A percentile compares a stretch with the other conserved stretches of the same genome.
Evolutionary conservation across 2,797 vertebrate genomes (phyloP).

Genomic region (Miichthys miiuy): DNA sequence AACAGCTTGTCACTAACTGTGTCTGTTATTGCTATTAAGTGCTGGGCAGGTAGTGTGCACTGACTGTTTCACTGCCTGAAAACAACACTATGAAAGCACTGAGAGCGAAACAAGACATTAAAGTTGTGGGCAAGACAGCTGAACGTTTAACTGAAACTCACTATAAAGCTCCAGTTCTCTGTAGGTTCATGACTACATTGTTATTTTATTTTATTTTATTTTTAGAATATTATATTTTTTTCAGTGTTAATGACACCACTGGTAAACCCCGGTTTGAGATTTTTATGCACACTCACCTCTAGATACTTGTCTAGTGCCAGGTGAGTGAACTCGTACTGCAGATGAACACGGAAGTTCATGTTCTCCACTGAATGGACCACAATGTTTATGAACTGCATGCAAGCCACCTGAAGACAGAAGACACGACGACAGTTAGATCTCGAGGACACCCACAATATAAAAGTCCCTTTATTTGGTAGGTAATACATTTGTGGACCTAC

Average conservation of each 20-base stretch:
- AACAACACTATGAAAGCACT: too few relatives aligned
- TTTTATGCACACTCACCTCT: constrained; percentile 83
- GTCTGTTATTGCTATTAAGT: background rate
- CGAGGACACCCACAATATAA: background rate
- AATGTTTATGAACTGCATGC: constrained; percentile 99
- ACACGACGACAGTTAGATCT: background rate
- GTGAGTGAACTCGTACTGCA: constrained; percentile 96
- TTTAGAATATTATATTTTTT: background rate
- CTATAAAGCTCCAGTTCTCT: too few relatives aligned
- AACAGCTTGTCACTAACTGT: background rate
- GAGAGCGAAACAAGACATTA: background rate
- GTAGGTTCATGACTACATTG: too few relatives aligned
- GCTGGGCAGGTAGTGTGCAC: too few relatives aligned
- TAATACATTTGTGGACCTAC: constrained; percentile 76
- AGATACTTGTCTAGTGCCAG: constrained; percentile 93
- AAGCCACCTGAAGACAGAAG: constrained; percentile 88
- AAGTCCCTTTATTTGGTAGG: background rate
- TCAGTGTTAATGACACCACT: background rate
- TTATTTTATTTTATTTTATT: too few relatives aligned
- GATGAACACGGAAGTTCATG: constrained; percentile 97
- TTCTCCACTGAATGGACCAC: constrained; percentile 98
- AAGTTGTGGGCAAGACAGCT: background rate
- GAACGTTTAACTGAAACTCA: too few relatives aligned
- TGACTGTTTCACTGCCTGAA: background rate
- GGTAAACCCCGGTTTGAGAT: background rate